phyloP scores from a whole-genome alignment of 2,797 vertebrate genomes.

The Myoxocephalus aenaeus region DNA sequence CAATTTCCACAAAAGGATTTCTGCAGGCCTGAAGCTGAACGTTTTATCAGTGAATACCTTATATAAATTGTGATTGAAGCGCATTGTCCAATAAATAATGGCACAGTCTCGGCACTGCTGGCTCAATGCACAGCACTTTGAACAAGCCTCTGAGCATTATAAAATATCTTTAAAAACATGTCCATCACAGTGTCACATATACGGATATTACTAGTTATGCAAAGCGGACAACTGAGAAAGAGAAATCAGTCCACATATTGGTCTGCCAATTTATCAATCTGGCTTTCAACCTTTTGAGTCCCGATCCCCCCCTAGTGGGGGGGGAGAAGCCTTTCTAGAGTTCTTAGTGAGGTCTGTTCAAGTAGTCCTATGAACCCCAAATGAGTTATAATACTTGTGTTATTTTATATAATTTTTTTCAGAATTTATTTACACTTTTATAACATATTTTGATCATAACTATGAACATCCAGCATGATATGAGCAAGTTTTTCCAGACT shows the following conservation, averaged over 20 bases:
- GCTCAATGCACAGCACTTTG: neutral
- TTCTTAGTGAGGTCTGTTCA: too few relatives aligned
- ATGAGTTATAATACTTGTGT: too few relatives aligned
- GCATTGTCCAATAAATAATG: conserved; percentile 14
- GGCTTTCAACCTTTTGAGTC: too few relatives aligned
- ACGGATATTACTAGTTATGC: neutral
- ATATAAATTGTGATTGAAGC: conserved; percentile 10
- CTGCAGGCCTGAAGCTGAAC: neutral
- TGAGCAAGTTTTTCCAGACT: too few relatives aligned
- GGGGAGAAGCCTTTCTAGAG: too few relatives aligned
- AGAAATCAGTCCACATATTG: neutral
- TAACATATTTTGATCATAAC: too few relatives aligned
- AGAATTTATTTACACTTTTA: too few relatives aligned
- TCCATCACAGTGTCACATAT: neutral
- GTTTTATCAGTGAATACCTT: conserved; percentile 2
- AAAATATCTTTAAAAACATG: neutral
- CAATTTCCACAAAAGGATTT: conserved; percentile 15
- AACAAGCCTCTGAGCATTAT: neutral
- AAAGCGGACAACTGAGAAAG: neutral
- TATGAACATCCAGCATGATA: too few relatives aligned
- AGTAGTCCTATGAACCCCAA: too few relatives aligned
- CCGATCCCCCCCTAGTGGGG: too few relatives aligned
- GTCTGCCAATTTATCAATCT: neutral
- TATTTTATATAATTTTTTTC: too few relatives aligned
- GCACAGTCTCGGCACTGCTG: neutral